phyloP scores from a whole-genome alignment of 2,888 invertebrate species.

The Litoditis marina region DNA sequence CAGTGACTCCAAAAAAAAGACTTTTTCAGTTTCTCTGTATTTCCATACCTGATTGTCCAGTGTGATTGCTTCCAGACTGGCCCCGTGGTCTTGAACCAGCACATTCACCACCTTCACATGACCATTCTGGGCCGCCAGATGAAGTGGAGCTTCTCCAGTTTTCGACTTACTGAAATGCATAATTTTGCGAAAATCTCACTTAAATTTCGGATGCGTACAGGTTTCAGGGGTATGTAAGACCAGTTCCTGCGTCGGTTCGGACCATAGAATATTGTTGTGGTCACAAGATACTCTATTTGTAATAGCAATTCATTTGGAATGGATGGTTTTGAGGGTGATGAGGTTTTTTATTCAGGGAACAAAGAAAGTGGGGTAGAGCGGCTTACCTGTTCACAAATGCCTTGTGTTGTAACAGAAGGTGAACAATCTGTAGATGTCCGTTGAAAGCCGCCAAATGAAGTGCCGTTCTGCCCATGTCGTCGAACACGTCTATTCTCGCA shows the following conservation, averaged over 20 bases:
- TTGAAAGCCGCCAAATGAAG: slow-evolving; percentile 85
- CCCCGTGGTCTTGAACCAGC: slow-evolving; percentile 89
- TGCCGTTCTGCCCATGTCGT: slow-evolving; percentile 84
- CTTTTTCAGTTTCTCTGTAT: too few relatives aligned
- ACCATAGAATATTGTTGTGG: background rate
- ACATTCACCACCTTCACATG: slow-evolving; percentile 74
- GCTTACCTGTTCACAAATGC: slow-evolving; percentile 84
- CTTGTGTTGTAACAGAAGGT: slow-evolving; percentile 80
- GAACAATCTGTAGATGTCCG: slow-evolving; percentile 75
- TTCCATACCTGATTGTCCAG: slow-evolving; percentile 75
- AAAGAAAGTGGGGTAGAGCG: too few relatives aligned
- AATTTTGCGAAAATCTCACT: too few relatives aligned
- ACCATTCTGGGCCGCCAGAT: slow-evolving; percentile 86
- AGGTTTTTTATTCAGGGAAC: too few relatives aligned
- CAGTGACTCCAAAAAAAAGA: too few relatives aligned
- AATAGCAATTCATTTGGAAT: too few relatives aligned
- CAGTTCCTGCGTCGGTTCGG: background rate
- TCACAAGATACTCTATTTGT: too few relatives aligned
- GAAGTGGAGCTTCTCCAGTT: slow-evolving; percentile 91
- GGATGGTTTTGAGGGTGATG: too few relatives aligned
- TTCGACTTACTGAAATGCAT: slow-evolving; percentile 76
- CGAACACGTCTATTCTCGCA: slow-evolving; percentile 97
- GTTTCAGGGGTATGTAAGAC: too few relatives aligned
- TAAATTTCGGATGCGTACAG: too few relatives aligned
- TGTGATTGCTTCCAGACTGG: slow-evolving; percentile 82